Percentiles rank a stretch among this genome's conserved stretches.
phyloP scores from a whole-genome alignment of 2,797 vertebrate species.

The Mus caroli region DNA sequence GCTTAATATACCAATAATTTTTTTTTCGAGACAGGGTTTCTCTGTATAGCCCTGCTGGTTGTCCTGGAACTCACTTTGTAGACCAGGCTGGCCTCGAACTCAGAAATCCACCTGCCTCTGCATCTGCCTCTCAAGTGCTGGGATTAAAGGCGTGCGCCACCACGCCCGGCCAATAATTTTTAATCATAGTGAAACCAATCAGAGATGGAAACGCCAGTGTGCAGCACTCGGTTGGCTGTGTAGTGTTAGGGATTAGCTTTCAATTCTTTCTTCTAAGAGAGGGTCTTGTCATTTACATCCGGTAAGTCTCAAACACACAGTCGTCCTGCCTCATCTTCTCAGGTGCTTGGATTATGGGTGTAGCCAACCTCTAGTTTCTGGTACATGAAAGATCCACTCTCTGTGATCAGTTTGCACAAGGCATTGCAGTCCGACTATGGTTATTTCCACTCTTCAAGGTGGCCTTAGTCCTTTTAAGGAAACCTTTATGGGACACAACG shows the following conservation, averaged over 20 bases:
- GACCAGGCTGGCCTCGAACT: too few species aligned
- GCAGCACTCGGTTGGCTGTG: not conserved
- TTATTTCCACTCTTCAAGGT: not conserved
- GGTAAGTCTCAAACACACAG: not conserved
- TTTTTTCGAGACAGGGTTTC: not conserved
- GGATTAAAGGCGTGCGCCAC: too few species aligned
- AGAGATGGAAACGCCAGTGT: constrained; percentile 21
- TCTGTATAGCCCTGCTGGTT: too few species aligned
- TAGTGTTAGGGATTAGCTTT: not conserved
- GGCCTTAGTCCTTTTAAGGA: constrained; percentile 3
- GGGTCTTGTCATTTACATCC: not conserved
- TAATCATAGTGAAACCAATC: constrained; percentile 6
- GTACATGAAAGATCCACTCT: not conserved
- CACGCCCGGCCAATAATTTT: not conserved
- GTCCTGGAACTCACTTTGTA: too few species aligned
- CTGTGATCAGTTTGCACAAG: not conserved
- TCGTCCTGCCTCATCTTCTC: not conserved
- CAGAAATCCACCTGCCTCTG: too few species aligned
- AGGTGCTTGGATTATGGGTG: not conserved
- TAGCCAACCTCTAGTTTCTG: not conserved
- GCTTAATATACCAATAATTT: not conserved
- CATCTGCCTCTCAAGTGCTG: too few species aligned
- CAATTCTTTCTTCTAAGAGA: not conserved
- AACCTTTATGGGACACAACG: constrained; percentile 45
- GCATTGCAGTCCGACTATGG: not conserved